These are phyloP conservation scores for Propithecus coquereli DNA, from an alignment of 2,113 vertebrate species.

Conservation along the genomic window DNA sequence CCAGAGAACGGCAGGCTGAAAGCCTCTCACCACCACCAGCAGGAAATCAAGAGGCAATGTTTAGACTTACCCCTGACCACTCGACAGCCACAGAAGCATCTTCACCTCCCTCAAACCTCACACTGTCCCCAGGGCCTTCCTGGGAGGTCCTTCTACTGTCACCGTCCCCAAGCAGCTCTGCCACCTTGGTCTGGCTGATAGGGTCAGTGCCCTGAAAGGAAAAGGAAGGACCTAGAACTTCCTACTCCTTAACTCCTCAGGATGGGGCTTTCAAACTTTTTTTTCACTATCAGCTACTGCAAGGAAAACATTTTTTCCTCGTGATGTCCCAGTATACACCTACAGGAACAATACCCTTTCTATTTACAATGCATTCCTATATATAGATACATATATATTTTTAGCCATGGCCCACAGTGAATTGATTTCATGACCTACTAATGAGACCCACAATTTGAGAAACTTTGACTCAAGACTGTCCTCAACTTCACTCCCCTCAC, in stretches of 20 bases:
- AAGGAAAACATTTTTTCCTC: background rate
- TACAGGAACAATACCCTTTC: background rate
- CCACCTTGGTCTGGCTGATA: constrained; percentile 95
- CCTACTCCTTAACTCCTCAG: background rate
- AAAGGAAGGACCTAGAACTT: background rate
- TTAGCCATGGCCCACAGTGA: background rate
- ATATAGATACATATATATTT: background rate
- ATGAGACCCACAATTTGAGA: background rate
- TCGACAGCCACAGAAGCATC: constrained; percentile 98
- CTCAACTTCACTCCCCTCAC: background rate
- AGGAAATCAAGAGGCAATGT: background rate
- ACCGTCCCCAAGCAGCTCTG: constrained; percentile 95
- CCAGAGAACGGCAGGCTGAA: background rate
- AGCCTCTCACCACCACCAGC: background rate
- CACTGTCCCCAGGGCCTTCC: constrained; percentile 86
- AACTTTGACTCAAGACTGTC: background rate
- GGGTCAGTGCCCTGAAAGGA: constrained; percentile 92
- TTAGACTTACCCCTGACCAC: constrained; percentile 99
- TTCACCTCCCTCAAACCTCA: constrained; percentile 97
- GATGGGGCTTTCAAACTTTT: background rate
- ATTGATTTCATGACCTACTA: background rate
- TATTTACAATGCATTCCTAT: background rate
- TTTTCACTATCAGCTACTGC: background rate
- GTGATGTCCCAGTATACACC: background rate
- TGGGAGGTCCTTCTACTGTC: constrained; percentile 88